phyloP scores from a whole-genome alignment of 64 coral and sea anemone species.

The Montipora foliosa region DNA sequence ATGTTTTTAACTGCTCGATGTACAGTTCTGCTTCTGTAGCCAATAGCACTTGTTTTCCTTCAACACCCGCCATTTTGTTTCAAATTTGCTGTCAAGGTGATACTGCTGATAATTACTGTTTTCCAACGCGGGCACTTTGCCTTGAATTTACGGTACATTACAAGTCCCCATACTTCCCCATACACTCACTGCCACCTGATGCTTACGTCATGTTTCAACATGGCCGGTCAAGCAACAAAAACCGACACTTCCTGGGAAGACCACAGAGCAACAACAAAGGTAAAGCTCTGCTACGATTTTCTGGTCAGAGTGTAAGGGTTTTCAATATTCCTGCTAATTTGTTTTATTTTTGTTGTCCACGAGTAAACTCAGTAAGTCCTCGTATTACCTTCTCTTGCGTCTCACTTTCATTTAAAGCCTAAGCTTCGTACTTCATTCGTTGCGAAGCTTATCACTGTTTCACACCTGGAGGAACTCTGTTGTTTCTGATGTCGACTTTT shows the following conservation, averaged over 20 bases:
- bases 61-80: constrained; percentile 79
- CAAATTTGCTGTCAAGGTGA: constrained; percentile 23
- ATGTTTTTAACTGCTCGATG: constrained; percentile 82
- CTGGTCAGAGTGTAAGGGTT: background rate
- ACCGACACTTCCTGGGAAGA: constrained; percentile 6
- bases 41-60: constrained; percentile 70
- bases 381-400: too few species aligned
- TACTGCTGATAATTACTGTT: constrained; percentile 33
- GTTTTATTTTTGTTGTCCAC: too few species aligned
- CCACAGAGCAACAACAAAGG: constrained; percentile 32
- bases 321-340: background rate
- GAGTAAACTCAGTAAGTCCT: too few species aligned
- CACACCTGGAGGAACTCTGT: too few species aligned
- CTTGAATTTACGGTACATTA: too few species aligned
- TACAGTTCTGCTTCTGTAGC: constrained; percentile 96
- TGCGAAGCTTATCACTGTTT: too few species aligned
- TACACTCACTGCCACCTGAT: too few species aligned
- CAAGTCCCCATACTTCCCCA: too few species aligned
- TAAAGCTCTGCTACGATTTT: background rate
- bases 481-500: too few species aligned
- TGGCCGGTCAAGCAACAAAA: constrained; percentile 74
- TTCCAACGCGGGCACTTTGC: constrained; percentile 30
- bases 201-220: constrained; percentile 50
- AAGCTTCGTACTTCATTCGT: too few species aligned
- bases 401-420: too few species aligned